phyloP scores from a whole-genome alignment of 2,888 invertebrate species.

The Archips crataeganus region DNA sequence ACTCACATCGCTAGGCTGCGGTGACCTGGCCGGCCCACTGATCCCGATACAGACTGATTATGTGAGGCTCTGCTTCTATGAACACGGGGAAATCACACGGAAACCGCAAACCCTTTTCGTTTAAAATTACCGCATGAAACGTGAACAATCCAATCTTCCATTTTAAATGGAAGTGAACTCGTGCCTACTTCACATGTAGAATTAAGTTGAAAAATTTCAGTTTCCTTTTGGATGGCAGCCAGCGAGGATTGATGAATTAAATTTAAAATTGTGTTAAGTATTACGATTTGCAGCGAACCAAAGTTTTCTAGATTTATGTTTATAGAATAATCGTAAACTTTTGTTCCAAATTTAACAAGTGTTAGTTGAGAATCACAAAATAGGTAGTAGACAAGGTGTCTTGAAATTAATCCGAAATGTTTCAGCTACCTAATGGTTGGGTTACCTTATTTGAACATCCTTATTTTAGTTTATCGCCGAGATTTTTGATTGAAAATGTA shows the following conservation, averaged over 20 bases:
- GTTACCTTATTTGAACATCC: no score
- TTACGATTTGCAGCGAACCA: not conserved
- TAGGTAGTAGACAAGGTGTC: no score
- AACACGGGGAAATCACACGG: conserved; percentile 21
- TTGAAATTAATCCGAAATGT: no score
- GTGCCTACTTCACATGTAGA: conserved; percentile 8
- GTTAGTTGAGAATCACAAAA: not conserved
- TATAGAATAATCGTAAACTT: conserved; percentile 2
- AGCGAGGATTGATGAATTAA: conserved; percentile 19
- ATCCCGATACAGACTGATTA: conserved; percentile 7
- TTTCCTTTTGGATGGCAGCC: conserved; percentile 26
- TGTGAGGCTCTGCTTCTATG: not conserved
- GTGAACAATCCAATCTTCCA: conserved; percentile 7
- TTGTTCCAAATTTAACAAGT: no score
- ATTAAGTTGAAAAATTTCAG: conserved; percentile 9
- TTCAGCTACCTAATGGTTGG: no score
- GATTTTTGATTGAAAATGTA: no score
- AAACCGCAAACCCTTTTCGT: not conserved
- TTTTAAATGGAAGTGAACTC: conserved; percentile 2
- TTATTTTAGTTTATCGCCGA: no score
- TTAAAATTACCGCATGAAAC: conserved; percentile 12
- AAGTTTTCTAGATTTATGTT: conserved; percentile 8
- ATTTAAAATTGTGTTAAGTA: conserved; percentile 10
- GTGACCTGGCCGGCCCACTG: conserved; percentile 23
- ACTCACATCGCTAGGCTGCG: conserved; percentile 22